phyloP scores from a whole-genome alignment of 1,140 invertebrate genomes.

The Amyelois transitella region DNA sequence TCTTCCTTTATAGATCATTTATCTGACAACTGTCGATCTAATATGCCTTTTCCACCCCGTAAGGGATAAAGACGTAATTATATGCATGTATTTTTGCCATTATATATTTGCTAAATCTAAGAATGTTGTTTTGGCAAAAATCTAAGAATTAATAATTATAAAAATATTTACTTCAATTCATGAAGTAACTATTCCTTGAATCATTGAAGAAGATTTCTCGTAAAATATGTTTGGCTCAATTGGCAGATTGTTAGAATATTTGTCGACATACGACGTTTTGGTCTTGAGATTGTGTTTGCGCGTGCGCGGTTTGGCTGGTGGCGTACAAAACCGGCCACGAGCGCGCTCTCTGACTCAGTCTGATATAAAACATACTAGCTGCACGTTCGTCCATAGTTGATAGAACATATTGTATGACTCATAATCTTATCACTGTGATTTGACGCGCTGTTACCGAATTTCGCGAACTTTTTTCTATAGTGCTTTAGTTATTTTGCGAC shows the following conservation, averaged over 20 bases:
- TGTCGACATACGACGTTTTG: conserved; percentile 40
- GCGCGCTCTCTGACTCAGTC: conserved; percentile 63
- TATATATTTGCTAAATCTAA: too few relatives aligned
- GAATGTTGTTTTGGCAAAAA: conserved; percentile 25
- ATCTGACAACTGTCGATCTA: too few relatives aligned
- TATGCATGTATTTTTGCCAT: not conserved
- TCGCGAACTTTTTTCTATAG: conserved; percentile 30
- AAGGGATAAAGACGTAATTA: not conserved
- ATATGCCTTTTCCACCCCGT: too few relatives aligned
- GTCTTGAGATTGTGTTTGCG: conserved; percentile 32
- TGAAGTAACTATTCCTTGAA: conserved; percentile 54
- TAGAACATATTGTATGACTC: conserved; percentile 50
- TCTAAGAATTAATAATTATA: conserved; percentile 1
- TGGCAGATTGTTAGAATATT: conserved; percentile 57
- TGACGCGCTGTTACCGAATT: conserved; percentile 34
- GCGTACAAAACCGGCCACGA: conserved; percentile 61
- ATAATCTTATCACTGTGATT: conserved; percentile 61
- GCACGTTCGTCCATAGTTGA: conserved; percentile 44
- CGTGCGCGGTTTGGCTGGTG: conserved; percentile 48
- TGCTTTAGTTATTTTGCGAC: conserved; percentile 16
- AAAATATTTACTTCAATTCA: conserved; percentile 33
- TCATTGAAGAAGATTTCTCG: conserved; percentile 37
- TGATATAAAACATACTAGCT: conserved; percentile 68
- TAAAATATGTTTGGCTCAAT: conserved; percentile 53
- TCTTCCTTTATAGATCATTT: too few relatives aligned